These are phyloP conservation scores for Chaetodon trifascialis DNA, from an alignment of 2,113 vertebrate species.

Conservation along the genomic window DNA sequence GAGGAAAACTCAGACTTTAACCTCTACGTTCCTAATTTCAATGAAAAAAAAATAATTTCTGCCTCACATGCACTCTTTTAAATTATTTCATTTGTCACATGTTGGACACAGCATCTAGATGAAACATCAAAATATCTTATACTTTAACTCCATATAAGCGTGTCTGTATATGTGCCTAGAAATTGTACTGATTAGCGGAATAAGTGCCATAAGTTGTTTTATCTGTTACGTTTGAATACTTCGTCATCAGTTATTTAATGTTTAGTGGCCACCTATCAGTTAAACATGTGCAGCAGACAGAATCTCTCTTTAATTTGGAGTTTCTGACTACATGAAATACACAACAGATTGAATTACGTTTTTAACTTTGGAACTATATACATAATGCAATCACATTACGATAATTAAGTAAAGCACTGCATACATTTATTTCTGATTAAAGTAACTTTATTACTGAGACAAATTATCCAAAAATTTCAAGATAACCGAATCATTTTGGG, in stretches of 20 bases:
- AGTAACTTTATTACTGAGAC: background rate
- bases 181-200: background rate
- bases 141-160: background rate
- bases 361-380: background rate
- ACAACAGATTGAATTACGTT: too few relatives aligned
- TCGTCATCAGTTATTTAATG: background rate
- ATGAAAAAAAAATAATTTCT: background rate
- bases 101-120: background rate
- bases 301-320: background rate
- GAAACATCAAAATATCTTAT: background rate
- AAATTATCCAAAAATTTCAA: background rate
- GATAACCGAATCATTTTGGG: background rate
- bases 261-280: background rate
- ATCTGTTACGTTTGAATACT: background rate
- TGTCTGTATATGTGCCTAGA: background rate
- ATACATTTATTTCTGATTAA: too few relatives aligned
- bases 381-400: background rate
- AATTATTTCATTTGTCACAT: background rate
- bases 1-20: background rate
- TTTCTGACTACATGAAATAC: too few relatives aligned
- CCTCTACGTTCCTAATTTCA: background rate
- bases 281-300: background rate
- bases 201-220: too few relatives aligned
- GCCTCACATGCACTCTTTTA: background rate
- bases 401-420: background rate